Base-by-base conservation (phyloP, 2,888 invertebrate genomes). In the Polylopha cassiicola region DNA sequence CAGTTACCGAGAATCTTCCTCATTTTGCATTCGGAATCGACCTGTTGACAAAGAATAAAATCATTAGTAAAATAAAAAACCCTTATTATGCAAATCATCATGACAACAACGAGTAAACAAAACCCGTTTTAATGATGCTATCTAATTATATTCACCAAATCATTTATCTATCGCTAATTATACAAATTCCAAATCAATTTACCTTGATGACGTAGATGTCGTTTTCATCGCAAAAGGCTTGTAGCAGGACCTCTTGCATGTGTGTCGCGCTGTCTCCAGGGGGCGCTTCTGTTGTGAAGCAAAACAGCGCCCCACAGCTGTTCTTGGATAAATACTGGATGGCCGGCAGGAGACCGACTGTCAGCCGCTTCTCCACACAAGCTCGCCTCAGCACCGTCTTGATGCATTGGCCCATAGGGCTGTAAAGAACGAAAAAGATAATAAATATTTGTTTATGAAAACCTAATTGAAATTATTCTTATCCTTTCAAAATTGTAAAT, bases 211-310 rank as follows among this genome's bases (percentile, higher is more conserved):
- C 90, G 57, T 91, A 90, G 59, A 93, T 93, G 51, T 90, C 92
- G 47, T 92, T 92, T 70, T 93, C 93, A 21, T 89, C 91, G 70
- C 93, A 93, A 67, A 92, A 92, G 0, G 93, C 93, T 60, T 92
- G 92, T 17, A 93, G 76, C 0, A 93, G 79, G 3, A 93, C 92
- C 61, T 91, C 91, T 58, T 93, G 92, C 87, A 93, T 92, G 61
- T 93, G 93, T 4, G 90, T 91, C 3, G 92, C 91, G 15, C 92
- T 89, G 68, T 93, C 93, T 3, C 90, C 91, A 20, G 88, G 89
- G 29, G 87, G 79, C 13, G 91, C 89, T 37, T 89, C 89, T 1
- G 92, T 89, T 9, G 92, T 87, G 24, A 93, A 73, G 58, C 92
- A 92, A 61, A 91, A 89, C 0, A 92, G 82, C 0, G 90, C 89